Conservation (phyloP, 2,113 vertebrate species). For the Pelecanoides urinatrix region DNA sequence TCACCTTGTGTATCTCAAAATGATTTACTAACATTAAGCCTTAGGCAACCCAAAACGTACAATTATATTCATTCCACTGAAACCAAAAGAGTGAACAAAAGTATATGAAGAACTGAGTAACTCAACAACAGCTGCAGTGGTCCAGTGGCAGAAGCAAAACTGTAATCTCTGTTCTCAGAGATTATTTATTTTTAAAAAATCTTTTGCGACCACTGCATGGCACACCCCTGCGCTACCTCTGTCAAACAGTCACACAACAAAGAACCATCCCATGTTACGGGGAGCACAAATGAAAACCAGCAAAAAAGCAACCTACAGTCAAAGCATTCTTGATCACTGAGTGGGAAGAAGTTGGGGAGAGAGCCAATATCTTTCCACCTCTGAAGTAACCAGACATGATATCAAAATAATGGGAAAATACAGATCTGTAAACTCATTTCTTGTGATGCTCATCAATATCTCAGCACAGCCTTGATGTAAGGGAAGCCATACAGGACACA, state of each 20-base stretch:
- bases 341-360: not conserved
- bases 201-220: not conserved
- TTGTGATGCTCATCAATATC: not conserved
- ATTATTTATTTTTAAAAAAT: not conserved
- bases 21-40: not conserved
- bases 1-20: not conserved
- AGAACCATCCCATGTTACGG: not conserved
- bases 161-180: not conserved
- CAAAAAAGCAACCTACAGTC: not conserved
- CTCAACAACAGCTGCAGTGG: not conserved
- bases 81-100: not conserved
- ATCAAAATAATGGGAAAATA: not conserved
- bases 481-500: not conserved
- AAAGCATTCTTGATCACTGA: not conserved
- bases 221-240: no score
- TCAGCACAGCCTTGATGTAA: not conserved
- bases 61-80: not conserved
- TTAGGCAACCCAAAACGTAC: not conserved
- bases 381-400: not conserved
- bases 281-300: not conserved
- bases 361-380: not conserved
- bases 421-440: not conserved
- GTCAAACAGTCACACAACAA: not conserved
- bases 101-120: not conserved
- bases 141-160: not conserved